phyloP scores from a whole-genome alignment of 2,888 invertebrate genomes.

The Acrocyrtus sp. region DNA sequence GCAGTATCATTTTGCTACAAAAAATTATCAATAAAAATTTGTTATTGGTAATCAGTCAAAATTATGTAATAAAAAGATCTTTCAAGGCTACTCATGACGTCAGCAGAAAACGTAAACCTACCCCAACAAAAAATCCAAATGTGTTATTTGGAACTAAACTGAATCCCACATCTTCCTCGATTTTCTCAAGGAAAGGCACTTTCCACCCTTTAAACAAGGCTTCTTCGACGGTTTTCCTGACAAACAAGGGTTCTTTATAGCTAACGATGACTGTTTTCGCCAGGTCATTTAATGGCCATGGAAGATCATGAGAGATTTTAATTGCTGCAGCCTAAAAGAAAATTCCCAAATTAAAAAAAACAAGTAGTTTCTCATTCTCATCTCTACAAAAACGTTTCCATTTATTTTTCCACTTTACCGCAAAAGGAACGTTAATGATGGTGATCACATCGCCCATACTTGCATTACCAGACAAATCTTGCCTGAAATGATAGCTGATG shows the following conservation, averaged over 20 bases:
- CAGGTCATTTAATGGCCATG: slow-evolving; percentile 4
- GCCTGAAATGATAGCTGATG: slow-evolving; percentile 13
- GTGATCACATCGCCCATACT: slow-evolving; percentile 4
- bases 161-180: slow-evolving; percentile 16
- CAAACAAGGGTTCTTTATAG: slow-evolving; percentile 20
- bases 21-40: background rate
- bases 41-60: background rate
- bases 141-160: background rate
- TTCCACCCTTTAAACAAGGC: slow-evolving; percentile 26
- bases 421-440: slow-evolving; percentile 23
- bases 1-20: slow-evolving; percentile 26
- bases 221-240: slow-evolving; percentile 9
- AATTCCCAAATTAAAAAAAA: too few species aligned
- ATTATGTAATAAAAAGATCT: background rate
- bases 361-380: background rate
- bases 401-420: background rate
- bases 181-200: slow-evolving; percentile 18
- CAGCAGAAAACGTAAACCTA: slow-evolving; percentile 17
- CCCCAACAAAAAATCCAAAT: slow-evolving; percentile 12
- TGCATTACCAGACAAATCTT: background rate
- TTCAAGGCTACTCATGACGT: background rate
- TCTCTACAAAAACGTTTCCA: too few species aligned
- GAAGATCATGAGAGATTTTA: background rate
- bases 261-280: background rate
- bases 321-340: slow-evolving; percentile 13